Conservation (phyloP, 2,888 invertebrate species). For the Orchesella flavescens region DNA sequence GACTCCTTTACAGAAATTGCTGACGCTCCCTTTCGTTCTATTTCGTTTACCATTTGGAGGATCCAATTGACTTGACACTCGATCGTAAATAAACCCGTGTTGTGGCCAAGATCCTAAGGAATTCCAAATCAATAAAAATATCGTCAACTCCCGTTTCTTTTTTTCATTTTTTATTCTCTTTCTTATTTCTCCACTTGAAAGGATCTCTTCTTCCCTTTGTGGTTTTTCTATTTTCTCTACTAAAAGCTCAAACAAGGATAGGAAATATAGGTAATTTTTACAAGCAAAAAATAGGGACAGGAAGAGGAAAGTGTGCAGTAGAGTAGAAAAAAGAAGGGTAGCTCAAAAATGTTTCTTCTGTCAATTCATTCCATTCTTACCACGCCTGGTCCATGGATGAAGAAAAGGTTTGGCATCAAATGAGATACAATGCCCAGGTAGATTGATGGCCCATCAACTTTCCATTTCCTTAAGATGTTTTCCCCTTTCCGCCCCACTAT, state of each 20-base stretch:
- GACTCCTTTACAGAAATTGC: constrained; percentile 42
- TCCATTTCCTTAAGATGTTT: constrained; percentile 52
- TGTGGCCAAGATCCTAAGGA: constrained; percentile 58
- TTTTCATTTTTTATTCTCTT: constrained; percentile 2
- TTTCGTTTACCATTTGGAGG: constrained; percentile 60
- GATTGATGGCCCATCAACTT: constrained; percentile 38
- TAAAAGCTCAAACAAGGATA: too few relatives aligned
- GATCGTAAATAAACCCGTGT: constrained; percentile 55
- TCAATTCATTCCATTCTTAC: constrained; percentile 32
- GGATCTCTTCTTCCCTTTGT: constrained; percentile 3
- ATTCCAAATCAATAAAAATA: constrained; percentile 39
- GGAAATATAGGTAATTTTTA: too few relatives aligned
- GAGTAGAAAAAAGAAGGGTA: constrained; percentile 23
- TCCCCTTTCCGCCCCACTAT: constrained; percentile 46
- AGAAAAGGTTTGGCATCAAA: constrained; percentile 52
- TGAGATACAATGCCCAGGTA: constrained; percentile 44
- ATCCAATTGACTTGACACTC: constrained; percentile 66
- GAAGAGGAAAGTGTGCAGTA: neutral
- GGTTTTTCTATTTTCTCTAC: neutral
- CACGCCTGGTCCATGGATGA: constrained; percentile 51
- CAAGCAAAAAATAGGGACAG: too few relatives aligned
- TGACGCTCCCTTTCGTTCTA: constrained; percentile 40
- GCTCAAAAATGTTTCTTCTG: constrained; percentile 42
- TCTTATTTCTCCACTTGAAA: constrained; percentile 7
- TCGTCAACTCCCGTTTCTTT: constrained; percentile 26